phyloP scores from a whole-genome alignment of 2,797 vertebrate genomes.

The Siniperca scherzeri region DNA sequence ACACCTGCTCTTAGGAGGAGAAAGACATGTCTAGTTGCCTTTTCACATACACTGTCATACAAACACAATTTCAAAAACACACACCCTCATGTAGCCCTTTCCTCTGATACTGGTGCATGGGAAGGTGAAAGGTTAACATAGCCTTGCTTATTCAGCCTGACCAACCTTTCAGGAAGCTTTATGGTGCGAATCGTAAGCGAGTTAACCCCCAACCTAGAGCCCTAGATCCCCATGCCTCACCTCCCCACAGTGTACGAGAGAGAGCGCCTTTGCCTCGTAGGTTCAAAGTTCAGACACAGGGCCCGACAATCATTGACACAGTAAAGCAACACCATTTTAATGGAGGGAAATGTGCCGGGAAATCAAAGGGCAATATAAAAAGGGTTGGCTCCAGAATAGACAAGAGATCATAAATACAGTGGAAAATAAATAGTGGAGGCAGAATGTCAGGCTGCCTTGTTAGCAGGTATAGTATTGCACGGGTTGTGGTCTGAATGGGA shows the following conservation, averaged over 20 bases:
- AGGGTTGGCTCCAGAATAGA: constrained; percentile 65
- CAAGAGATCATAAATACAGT: constrained; percentile 73
- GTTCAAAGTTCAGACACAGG: constrained; percentile 82
- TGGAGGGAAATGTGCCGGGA: constrained; percentile 51
- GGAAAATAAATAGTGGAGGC: constrained; percentile 80
- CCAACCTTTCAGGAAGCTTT: constrained; percentile 75
- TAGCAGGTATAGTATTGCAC: constrained; percentile 82
- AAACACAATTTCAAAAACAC: constrained; percentile 42
- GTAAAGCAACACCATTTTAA: constrained; percentile 61
- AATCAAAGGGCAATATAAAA: constrained; percentile 71
- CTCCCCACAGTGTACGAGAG: constrained; percentile 28
- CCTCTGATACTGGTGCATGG: constrained; percentile 35
- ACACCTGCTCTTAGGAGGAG: constrained; percentile 67
- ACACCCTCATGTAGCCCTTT: constrained; percentile 35
- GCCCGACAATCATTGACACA: constrained; percentile 79
- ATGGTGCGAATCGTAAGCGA: constrained; percentile 71
- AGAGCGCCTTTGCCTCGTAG: constrained; percentile 39
- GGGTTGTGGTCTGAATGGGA: constrained; percentile 76
- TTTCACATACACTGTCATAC: constrained; percentile 38
- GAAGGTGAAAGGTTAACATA: constrained; percentile 78
- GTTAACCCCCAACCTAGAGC: constrained; percentile 68
- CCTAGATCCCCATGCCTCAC: constrained; percentile 32
- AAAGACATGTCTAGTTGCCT: constrained; percentile 49
- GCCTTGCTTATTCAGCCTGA: constrained; percentile 65
- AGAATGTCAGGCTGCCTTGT: constrained; percentile 80